Base-by-base conservation (phyloP, 2,888 invertebrate genomes). In the Malachius bipustulatus region DNA sequence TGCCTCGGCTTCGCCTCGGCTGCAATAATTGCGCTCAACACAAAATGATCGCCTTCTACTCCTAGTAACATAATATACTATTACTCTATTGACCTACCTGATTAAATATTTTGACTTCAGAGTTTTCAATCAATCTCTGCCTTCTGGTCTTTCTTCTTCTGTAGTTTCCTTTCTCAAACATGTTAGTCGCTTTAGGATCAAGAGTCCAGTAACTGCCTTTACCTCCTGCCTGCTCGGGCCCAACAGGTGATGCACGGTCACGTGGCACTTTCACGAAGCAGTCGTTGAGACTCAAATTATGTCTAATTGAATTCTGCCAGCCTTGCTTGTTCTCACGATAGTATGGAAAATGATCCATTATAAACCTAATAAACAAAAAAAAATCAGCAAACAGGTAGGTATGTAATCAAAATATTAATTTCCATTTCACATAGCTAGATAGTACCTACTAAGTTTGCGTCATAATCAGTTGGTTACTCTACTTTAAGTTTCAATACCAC, bases 141-240 rank as follows among this genome's bases (percentile, higher is more conserved):
- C 71, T 60, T 34, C 77, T 65, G 30, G 77, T 73, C 46, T 79
- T 69, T 37, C 87, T 63, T 31, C 87, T 65, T 35, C 87, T 64
- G 59, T 83, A 87, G 55, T 83, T 84, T n/a, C 87, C 87, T 51
- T 84, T 81, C 54, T 87, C 87, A 57, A 87, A 87, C 87, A 87
- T 87, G 56, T 82, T 82, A 46, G 75, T 71, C 28, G 82, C 80
- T 35, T 82, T 71, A 1, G 84, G 78, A 56, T 85, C 82, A 47
- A 85, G 59, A 51, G 77, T 78, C 84, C 84, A 84, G 57, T 78
- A 85, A 49, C 78, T 80, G 8, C 83, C 82, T 56, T 84, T 84
- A 1, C 82, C 82, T 1, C 71, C 71, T 9, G 10, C 4, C 34
- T 49, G 48, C 38, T 53, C 52, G 6, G 48, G 47, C 39, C 52